These are phyloP conservation scores for Tretioscincus oriximinensis DNA, from an alignment of 2,113 vertebrate species.

Conservation along the genomic window DNA sequence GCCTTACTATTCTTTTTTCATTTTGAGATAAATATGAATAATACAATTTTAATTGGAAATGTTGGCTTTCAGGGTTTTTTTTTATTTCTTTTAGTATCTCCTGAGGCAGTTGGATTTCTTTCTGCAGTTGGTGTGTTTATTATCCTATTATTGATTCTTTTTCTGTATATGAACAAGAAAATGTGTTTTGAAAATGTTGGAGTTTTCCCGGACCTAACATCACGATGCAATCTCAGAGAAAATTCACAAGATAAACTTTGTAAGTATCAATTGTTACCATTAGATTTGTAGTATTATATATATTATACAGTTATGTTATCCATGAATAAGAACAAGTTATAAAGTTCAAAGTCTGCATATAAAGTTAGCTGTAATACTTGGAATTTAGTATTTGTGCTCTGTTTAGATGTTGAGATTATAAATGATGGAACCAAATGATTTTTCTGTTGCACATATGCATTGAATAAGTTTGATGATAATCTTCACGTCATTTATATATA, in stretches of 20 bases:
- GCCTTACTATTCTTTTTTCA: too few relatives aligned
- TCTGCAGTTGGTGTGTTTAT: conserved; percentile 92
- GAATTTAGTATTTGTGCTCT: not conserved
- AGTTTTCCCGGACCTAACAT: conserved; percentile 86
- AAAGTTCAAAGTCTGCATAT: not conserved
- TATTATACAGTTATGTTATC: not conserved
- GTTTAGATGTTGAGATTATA: not conserved
- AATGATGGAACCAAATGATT: not conserved
- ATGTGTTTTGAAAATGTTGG: conserved; percentile 89
- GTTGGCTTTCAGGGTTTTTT: conserved; percentile 46
- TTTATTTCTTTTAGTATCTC: conserved; percentile 86
- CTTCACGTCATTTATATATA: not conserved
- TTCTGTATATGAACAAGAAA: conserved; percentile 97
- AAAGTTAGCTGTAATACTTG: not conserved
- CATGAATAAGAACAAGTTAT: not conserved
- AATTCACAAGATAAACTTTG: conserved; percentile 82
- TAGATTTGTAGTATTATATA: conserved; percentile 10
- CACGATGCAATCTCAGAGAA: conserved; percentile 81
- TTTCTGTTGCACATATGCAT: not conserved
- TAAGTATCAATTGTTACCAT: conserved; percentile 64
- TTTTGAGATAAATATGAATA: not conserved
- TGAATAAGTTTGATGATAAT: not conserved
- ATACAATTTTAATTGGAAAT: conserved; percentile 6
- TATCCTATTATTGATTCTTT: conserved; percentile 91
- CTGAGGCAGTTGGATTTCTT: conserved; percentile 94